phyloP scores from a whole-genome alignment of 1,140 invertebrate species.

The Drosophila willistoni region DNA sequence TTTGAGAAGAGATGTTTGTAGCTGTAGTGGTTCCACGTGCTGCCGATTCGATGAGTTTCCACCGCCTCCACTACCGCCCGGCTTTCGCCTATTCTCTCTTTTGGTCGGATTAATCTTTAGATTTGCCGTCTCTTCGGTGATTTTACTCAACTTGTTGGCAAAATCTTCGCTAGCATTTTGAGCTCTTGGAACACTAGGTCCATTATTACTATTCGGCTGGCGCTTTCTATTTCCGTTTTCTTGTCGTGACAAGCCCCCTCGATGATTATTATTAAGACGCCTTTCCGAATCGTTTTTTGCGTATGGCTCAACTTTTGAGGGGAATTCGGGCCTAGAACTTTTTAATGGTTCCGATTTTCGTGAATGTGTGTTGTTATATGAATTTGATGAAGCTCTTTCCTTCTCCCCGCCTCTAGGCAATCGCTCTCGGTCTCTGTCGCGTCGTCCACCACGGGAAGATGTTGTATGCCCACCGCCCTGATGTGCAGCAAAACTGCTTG shows the following conservation, averaged over 20 bases:
- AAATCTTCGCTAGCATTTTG: constrained; percentile 45
- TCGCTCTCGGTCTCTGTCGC: constrained; percentile 47
- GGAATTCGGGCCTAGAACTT: constrained; percentile 35
- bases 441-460: constrained; percentile 40
- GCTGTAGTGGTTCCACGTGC: constrained; percentile 9
- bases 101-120: constrained; percentile 57
- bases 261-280: constrained; percentile 45
- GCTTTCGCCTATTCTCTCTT: constrained; percentile 52
- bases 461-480: constrained; percentile 55
- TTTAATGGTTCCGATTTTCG: constrained; percentile 34
- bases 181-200: not conserved
- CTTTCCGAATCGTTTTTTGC: constrained; percentile 40
- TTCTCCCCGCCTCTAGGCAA: constrained; percentile 36
- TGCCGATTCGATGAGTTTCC: constrained; percentile 31
- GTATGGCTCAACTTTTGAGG: constrained; percentile 29
- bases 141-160: constrained; percentile 57
- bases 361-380: constrained; percentile 6
- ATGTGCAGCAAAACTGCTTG: constrained; percentile 79
- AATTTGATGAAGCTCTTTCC: constrained; percentile 6
- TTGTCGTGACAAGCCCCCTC: constrained; percentile 24
- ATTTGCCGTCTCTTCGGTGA: constrained; percentile 63
- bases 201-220: constrained; percentile 30
- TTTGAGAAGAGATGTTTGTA: constrained; percentile 37
- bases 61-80: constrained; percentile 9
- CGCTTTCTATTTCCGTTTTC: constrained; percentile 65